phyloP scores from a whole-genome alignment of 2,888 invertebrate genomes.

The Liposcelis brunnea region DNA sequence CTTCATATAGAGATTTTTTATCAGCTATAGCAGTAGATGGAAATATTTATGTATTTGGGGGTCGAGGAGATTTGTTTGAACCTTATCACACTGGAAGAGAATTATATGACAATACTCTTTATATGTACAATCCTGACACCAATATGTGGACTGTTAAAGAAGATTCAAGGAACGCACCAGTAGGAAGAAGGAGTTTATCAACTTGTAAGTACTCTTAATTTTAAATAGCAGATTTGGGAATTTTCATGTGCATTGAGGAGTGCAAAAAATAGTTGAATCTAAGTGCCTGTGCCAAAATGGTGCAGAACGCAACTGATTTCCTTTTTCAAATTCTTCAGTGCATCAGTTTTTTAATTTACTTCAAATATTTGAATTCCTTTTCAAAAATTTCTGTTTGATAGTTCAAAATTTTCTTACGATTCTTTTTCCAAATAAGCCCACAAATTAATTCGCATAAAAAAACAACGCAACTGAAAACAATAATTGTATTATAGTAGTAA shows the following conservation, averaged over 20 bases:
- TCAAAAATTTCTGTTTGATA: constrained; percentile 3
- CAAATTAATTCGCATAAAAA: too few relatives aligned
- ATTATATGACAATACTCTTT: constrained; percentile 58
- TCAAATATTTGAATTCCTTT: too few relatives aligned
- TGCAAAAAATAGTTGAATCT: too few relatives aligned
- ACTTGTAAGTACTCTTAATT: constrained; percentile 46
- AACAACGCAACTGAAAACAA: too few relatives aligned
- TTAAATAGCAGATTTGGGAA: too few relatives aligned
- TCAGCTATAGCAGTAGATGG: constrained; percentile 60
- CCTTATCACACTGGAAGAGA: constrained; percentile 48
- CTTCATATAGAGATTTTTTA: constrained; percentile 66
- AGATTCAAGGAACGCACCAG: constrained; percentile 32
- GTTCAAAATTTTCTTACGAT: background rate
- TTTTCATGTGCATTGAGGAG: too few relatives aligned
- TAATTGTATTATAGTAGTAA: too few relatives aligned
- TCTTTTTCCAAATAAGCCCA: too few relatives aligned
- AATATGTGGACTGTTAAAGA: background rate
- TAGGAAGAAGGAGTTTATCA: constrained; percentile 77
- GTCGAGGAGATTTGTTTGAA: constrained; percentile 56
- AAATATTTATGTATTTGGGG: constrained; percentile 81
- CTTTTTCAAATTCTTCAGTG: too few relatives aligned
- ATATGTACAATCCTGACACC: constrained; percentile 51
- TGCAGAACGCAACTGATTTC: too few relatives aligned
- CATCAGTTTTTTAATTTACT: too few relatives aligned
- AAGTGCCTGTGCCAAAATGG: too few relatives aligned